Evolutionary conservation across 2,888 invertebrate species (phyloP), one percentile per base, ranked within the genome.

Genomic region (Heliconius cydno): DNA sequence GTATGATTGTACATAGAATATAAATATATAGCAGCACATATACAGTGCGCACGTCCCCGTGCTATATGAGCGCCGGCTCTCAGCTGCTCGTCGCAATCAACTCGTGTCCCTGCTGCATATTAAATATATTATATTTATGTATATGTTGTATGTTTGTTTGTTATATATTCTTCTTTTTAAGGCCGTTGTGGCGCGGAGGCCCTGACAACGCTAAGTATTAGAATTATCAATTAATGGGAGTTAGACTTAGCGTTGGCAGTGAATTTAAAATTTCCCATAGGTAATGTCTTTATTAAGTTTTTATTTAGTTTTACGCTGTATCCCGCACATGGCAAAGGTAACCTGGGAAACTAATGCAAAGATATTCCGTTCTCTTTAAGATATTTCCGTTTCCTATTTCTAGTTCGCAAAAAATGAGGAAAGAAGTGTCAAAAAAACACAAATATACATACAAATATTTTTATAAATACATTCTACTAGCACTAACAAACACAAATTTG

Each of bases 41-140:
- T 34, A 41, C 41, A 30, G 68, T 2, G n/a, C 25, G n/a, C 41
- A 70, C 41, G 30, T 41, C n/a, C 41, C 13, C n/a, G 41, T 70
- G 25, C 25, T 25, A 41, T 41, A 68, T 25, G 70, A 25, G 41
- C 25, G 41, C 41, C 38, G 38, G 68, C 38, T 70, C 73, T 73
- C 73, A 38, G 60, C 73, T 34, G 73, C 73, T n/a, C 25, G 60
- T 73, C 34, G 34, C 73, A 73, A 73, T 73, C 73, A 60, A 60
- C 34, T 38, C n/a, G 60, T 34, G 57, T 60, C 60, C 57, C 73
- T 38, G 7, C 73, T 34, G 60, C 57, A 57, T 57, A 57, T 57
- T 6, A 34, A 72, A 72, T 57, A 72, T 72, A 72, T 72, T 30
- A 72, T 13, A 13, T 57, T 30, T 25, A 46, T 30, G 19, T 57